Evolutionary conservation across 2,888 invertebrate genomes (phyloP), one percentile per base, ranked within the genome.

Genomic region (Mongoloraphidia duomilia): DNA sequence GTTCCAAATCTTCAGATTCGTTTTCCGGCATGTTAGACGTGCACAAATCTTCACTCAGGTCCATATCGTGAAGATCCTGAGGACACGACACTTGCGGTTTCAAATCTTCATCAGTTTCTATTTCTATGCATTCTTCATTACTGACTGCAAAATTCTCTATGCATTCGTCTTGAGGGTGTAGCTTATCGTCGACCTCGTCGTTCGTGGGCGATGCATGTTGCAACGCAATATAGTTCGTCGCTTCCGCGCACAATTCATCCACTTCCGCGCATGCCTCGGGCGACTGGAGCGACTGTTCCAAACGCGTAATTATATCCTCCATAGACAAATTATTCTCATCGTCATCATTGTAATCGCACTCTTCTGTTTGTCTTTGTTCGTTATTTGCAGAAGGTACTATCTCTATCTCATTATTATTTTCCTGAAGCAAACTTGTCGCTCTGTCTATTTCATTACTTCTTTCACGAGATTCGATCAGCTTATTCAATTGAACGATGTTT

Each of bases 301-400:
- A 67, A 40, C 80, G 68, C 49, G 76, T 75, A 50, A 82, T 73
- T 52, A 81, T 79, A 58, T 82, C 81, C 47, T 67, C 66, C 68
- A 69, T 69, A 4, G 67, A 64, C 50, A 69, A 53, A 55, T 66
- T 67, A 56, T 68, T 67, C 48, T 67, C 68, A 51, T 66, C 66
- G 14, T 61, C 61, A 37, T 67, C 67, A 41, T 61, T 66, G 53
- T 69, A 69, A 57, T 68, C 68, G 52, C 65, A 65, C 48, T 67
- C 66, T 40, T 65, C 65, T 52, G 62, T 62, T 33, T 54, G 55
- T 44, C 56, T 56, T 3, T 53, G 52, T 34, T 55, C 50, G 17
- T 58, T 56, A 26, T 54, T 17, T 17, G 34, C 9, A 34, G 11
- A n/a, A 8, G 12, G n/a, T 11, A 13, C 9, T 56, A 36, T 60